A percentile compares a stretch with the other conserved stretches of the same genome.
phyloP scores from a whole-genome alignment of 64 coral and sea anemone genomes.

The Astreopora myriophthalma region DNA sequence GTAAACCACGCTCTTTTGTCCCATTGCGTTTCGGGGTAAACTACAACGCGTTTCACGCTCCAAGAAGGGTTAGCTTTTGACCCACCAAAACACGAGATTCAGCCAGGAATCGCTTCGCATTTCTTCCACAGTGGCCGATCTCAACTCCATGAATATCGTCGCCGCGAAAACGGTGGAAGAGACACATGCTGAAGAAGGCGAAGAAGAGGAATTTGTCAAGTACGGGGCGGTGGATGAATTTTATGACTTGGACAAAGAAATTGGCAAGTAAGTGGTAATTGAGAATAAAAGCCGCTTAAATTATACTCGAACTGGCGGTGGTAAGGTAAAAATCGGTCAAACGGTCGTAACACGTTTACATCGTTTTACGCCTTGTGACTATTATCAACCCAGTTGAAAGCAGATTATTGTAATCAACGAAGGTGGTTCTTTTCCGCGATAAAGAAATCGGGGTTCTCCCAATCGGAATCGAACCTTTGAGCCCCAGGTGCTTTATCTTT shows the following conservation, averaged over 20 bases:
- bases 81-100: background rate
- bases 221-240: constrained; percentile 74
- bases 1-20: background rate
- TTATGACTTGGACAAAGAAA: constrained; percentile 68
- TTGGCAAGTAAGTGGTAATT: constrained; percentile 58
- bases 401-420: no score
- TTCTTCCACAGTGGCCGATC: constrained; percentile 20
- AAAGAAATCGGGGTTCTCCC: no score
- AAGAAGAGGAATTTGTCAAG: constrained; percentile 64
- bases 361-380: no score
- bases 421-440: no score
- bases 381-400: no score
- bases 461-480: no score
- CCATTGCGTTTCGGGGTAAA: background rate
- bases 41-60: background rate
- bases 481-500: no score
- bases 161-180: background rate
- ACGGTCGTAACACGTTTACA: no score
- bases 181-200: background rate
- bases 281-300: no score
- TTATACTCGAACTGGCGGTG: no score
- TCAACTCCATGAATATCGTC: constrained; percentile 14
- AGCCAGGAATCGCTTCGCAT: background rate
- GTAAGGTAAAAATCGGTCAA: no score
- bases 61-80: background rate